These are phyloP conservation scores for Clavelina lepadiformis DNA, from an alignment of 23 tunicate genomes.

Conservation along the genomic window DNA sequence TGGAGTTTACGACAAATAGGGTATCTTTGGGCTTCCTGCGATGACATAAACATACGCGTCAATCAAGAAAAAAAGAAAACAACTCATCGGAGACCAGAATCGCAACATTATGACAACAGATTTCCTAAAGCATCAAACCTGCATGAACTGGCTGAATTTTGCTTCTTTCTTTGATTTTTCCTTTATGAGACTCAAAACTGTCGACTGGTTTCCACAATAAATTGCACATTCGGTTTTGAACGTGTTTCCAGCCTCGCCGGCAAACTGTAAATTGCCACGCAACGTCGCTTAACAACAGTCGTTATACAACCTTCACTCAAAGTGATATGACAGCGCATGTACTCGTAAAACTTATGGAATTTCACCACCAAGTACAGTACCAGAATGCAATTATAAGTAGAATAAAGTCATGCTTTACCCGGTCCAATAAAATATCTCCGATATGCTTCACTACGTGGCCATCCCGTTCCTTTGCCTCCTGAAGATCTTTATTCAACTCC, in stretches of 20 bases:
- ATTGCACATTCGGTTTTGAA: slow-evolving; percentile 66
- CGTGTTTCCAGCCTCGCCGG: slow-evolving; percentile 34
- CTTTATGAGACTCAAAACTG: slow-evolving; percentile 62
- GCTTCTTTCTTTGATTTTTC: slow-evolving; percentile 66
- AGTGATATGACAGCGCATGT: too few species aligned
- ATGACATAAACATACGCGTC: not conserved
- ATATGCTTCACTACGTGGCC: slow-evolving; percentile 57
- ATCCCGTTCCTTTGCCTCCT: slow-evolving; percentile 35
- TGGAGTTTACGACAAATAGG: slow-evolving; percentile 72
- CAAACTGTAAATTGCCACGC: slow-evolving; percentile 76
- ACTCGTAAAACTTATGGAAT: too few species aligned
- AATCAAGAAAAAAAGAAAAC: not conserved
- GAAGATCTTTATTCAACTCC: slow-evolving; percentile 24
- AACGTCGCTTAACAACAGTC: too few species aligned
- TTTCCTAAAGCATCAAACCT: slow-evolving; percentile 34
- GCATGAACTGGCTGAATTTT: slow-evolving; percentile 50
- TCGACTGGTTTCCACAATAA: slow-evolving; percentile 77
- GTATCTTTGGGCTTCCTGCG: slow-evolving; percentile 45
- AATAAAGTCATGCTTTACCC: slow-evolving; percentile 32
- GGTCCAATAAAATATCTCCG: slow-evolving; percentile 34
- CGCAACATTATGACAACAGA: not conserved
- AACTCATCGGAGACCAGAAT: not conserved
- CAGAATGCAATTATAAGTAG: not conserved
- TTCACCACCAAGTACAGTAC: too few species aligned
- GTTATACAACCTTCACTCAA: too few species aligned